Evolutionary conservation across 2,113 vertebrate species (phyloP).

Genomic region (Odontophorus gujanensis): DNA sequence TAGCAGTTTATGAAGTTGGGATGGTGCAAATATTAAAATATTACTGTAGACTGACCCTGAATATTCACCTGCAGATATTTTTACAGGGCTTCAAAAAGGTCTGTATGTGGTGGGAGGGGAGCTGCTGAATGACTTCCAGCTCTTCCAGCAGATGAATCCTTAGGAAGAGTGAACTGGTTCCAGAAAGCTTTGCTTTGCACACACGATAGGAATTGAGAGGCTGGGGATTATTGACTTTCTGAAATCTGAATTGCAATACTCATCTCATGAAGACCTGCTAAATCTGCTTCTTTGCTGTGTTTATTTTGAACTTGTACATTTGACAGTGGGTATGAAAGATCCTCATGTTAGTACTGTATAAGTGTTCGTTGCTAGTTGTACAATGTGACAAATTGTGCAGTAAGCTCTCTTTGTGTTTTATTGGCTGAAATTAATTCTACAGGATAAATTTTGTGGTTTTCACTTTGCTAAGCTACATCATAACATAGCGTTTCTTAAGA

Average conservation of each 20-base stretch:
- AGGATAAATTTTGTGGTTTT: neutral
- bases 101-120: neutral
- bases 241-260: neutral
- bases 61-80: constrained; percentile 55
- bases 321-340: neutral
- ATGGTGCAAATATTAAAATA: constrained; percentile 44
- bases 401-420: neutral
- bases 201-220: neutral
- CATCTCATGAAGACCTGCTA: neutral
- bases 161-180: neutral
- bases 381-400: neutral
- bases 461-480: neutral
- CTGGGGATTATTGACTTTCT: neutral
- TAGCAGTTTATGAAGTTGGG: constrained; percentile 39
- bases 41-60: neutral
- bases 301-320: neutral
- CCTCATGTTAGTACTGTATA: neutral
- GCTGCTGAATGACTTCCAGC: constrained; percentile 51
- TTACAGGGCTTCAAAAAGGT: constrained; percentile 34
- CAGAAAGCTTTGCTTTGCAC: neutral
- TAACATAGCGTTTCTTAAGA: neutral
- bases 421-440: neutral
- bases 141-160: neutral
- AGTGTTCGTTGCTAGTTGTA: neutral
- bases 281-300: neutral